phyloP scores from a whole-genome alignment of 1,140 invertebrate species.

The Cherax quadricarinatus region DNA sequence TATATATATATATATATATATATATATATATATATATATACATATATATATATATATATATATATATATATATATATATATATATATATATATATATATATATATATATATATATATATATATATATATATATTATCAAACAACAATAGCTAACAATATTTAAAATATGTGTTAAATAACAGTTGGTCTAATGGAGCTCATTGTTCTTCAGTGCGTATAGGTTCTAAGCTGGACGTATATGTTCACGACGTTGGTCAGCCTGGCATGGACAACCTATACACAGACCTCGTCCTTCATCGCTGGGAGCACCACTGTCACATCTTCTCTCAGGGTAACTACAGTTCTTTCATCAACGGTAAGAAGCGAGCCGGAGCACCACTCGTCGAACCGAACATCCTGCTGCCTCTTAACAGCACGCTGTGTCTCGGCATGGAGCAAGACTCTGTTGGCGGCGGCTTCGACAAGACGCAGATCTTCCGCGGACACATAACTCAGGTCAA shows the following conservation, averaged over 20 bases:
- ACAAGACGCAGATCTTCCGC: slow-evolving; percentile 54
- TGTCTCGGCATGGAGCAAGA: slow-evolving; percentile 49
- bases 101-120: too few species aligned
- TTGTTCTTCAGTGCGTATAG: slow-evolving; percentile 29
- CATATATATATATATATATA: too few species aligned
- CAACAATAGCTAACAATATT: too few species aligned
- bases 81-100: too few species aligned
- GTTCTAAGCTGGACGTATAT: slow-evolving; percentile 26
- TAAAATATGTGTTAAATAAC: too few species aligned
- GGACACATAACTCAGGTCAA: slow-evolving; percentile 50
- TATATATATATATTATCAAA: too few species aligned
- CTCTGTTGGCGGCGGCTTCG: slow-evolving; percentile 44
- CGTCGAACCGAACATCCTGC: not conserved
- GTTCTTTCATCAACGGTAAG: slow-evolving; percentile 25
- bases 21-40: slow-evolving; percentile 19
- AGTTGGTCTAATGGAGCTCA: too few species aligned
- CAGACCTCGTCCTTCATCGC: slow-evolving; percentile 31
- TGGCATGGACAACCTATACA: slow-evolving; percentile 3
- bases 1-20: slow-evolving; percentile 6
- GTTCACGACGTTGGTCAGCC: slow-evolving; percentile 31
- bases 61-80: too few species aligned
- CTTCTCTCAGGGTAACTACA: slow-evolving; percentile 33
- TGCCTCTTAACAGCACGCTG: slow-evolving; percentile 45
- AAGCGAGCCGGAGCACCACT: slow-evolving; percentile 19
- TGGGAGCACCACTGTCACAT: slow-evolving; percentile 54